Conservation (phyloP, 2,888 invertebrate genomes). For the Pilophorus perplexus region DNA sequence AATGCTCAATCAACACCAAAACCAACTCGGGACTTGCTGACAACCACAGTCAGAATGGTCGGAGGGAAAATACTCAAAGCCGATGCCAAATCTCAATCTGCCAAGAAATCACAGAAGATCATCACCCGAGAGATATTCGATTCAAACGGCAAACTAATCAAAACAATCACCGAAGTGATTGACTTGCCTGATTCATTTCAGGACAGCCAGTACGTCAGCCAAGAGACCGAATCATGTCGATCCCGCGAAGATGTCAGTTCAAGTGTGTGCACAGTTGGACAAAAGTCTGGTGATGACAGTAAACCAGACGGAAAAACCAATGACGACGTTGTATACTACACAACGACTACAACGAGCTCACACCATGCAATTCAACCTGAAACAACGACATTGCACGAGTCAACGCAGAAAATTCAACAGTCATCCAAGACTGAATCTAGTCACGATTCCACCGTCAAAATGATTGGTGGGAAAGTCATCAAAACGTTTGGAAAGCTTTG, state of each 20-base stretch:
- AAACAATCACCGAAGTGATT: slow-evolving; percentile 33
- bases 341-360: slow-evolving; percentile 6
- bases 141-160: slow-evolving; percentile 17
- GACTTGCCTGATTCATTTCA: slow-evolving; percentile 26
- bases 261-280: background rate
- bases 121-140: slow-evolving; percentile 22
- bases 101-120: slow-evolving; percentile 17
- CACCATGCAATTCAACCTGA: background rate
- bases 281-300: background rate
- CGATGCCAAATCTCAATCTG: background rate
- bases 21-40: background rate
- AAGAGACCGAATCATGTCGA: background rate
- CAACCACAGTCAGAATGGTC: slow-evolving; percentile 9
- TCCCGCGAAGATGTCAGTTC: background rate
- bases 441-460: slow-evolving; percentile 2
- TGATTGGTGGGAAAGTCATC: slow-evolving; percentile 42
- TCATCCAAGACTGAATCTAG: background rate
- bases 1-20: slow-evolving; percentile 22
- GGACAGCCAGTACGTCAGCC: too few species aligned
- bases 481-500: slow-evolving; percentile 32
- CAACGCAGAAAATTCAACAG: too few species aligned
- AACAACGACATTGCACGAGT: too few species aligned
- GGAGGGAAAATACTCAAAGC: slow-evolving; percentile 25
- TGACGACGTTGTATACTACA: slow-evolving; percentile 8
- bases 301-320: too few species aligned